Percentiles rank a stretch among this genome's conserved stretches.
These are phyloP conservation scores for Salminus brasiliensis DNA, from an alignment of 2,113 vertebrate species.

Conservation along the genomic window DNA sequence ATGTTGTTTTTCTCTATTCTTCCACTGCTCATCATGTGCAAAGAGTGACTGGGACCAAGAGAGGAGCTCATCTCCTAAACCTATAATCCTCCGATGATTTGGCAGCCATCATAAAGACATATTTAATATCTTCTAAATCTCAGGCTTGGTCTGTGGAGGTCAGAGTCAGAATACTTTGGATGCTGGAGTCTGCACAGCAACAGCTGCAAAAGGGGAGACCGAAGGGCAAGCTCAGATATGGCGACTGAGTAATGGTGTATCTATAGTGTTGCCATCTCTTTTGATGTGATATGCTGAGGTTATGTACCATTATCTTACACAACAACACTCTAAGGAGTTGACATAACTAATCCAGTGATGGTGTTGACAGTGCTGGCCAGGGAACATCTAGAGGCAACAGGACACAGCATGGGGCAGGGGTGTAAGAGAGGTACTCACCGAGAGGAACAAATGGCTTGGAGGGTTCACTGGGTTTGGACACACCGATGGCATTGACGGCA, in stretches of 20 bases:
- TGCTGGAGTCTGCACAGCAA: constrained; percentile 58
- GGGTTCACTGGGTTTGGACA: constrained; percentile 93
- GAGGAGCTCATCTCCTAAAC: constrained; percentile 68
- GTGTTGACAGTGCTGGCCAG: not conserved
- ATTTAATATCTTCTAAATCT: constrained; percentile 72
- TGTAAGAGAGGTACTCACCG: constrained; percentile 80
- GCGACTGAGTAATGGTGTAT: not conserved
- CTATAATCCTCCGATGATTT: constrained; percentile 71
- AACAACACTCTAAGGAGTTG: not conserved
- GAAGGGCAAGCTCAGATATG: constrained; percentile 38
- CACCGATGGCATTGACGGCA: constrained; percentile 93
- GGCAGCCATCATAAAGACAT: constrained; percentile 74
- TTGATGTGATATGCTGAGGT: constrained; percentile 1
- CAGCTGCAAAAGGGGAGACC: constrained; percentile 66
- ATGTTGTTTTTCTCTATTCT: constrained; percentile 63
- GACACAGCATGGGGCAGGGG: not conserved
- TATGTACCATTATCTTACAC: constrained; percentile 19
- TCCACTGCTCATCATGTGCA: constrained; percentile 64
- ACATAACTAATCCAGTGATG: constrained; percentile 17
- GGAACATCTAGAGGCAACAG: not conserved
- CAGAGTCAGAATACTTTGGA: constrained; percentile 67
- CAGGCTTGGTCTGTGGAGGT: constrained; percentile 63
- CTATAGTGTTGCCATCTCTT: not conserved
- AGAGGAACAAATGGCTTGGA: constrained; percentile 94
- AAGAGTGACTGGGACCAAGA: constrained; percentile 60